phyloP scores from a whole-genome alignment of 1,140 invertebrate species.

The Oppia nitens region DNA sequence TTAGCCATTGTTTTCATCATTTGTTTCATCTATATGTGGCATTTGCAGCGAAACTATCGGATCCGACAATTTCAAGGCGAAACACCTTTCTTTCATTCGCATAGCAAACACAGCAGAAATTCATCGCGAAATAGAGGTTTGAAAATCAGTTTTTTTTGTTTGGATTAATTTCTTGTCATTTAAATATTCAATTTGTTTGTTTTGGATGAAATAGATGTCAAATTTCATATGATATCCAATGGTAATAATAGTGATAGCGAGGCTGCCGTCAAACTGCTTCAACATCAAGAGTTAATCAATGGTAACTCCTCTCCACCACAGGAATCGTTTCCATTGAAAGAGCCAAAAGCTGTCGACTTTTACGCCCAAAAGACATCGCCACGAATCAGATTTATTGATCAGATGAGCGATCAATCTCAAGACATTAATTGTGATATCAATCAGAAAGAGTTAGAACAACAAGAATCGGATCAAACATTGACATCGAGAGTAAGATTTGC shows the following conservation, averaged over 20 bases:
- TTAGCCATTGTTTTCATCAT: constrained; percentile 13
- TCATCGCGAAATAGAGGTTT: neutral
- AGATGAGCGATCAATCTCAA: neutral
- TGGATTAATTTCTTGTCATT: no score
- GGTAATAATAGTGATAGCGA: neutral
- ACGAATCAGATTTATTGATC: neutral
- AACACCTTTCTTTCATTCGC: constrained; percentile 18
- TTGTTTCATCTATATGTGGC: constrained; percentile 16
- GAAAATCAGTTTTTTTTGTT: neutral
- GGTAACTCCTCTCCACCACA: neutral
- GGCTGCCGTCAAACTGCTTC: neutral
- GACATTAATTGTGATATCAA: neutral
- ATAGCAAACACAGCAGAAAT: no score
- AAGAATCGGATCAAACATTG: no score
- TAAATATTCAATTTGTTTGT: neutral
- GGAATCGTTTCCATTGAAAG: neutral
- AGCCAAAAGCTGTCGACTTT: neutral
- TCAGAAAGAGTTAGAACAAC: neutral
- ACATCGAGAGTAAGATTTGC: neutral
- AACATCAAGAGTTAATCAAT: neutral
- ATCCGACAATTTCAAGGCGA: constrained; percentile 16
- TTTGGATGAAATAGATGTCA: neutral
- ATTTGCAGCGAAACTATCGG: constrained; percentile 11
- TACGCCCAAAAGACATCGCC: neutral
- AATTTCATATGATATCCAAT: neutral